These are phyloP conservation scores for Drosophila nikananu DNA, from an alignment of 1,140 invertebrate species.

Conservation along the genomic window DNA sequence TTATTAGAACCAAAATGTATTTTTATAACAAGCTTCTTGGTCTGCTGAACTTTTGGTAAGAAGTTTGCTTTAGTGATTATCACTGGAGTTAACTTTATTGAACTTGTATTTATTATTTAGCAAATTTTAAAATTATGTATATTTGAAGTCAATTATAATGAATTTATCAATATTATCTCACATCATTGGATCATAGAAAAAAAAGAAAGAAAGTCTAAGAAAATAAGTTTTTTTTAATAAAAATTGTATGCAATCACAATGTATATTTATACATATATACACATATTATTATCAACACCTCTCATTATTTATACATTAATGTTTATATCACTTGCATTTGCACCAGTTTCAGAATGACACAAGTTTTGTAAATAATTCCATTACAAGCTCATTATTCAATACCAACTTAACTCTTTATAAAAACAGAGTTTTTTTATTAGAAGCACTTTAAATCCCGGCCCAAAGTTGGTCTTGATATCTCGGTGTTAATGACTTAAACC, in stretches of 20 bases:
- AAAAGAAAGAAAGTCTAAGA: no score
- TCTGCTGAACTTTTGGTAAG: neutral
- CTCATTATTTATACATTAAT: no score
- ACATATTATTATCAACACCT: no score
- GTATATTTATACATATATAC: no score
- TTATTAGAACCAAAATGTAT: neutral
- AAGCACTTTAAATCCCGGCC: neutral
- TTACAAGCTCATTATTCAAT: neutral
- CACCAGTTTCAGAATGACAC: no score
- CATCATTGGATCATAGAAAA: no score
- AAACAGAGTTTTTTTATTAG: neutral
- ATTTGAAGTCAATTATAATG: neutral
- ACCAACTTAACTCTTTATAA: neutral
- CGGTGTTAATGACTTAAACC: constrained; percentile 8
- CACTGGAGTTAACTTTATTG: neutral
- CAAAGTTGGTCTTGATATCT: neutral
- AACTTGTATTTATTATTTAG: neutral
- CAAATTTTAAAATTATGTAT: neutral
- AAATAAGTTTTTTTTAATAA: no score
- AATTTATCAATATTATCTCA: neutral
- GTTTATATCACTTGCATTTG: neutral
- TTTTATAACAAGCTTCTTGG: constrained; percentile 10
- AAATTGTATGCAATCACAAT: no score
- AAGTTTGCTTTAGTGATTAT: neutral
- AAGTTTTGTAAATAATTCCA: neutral